Percentiles rank a stretch among this genome's conserved stretches.
Evolutionary conservation across 2,797 vertebrate genomes (phyloP).

Genomic region (Acanthurus tractus): DNA sequence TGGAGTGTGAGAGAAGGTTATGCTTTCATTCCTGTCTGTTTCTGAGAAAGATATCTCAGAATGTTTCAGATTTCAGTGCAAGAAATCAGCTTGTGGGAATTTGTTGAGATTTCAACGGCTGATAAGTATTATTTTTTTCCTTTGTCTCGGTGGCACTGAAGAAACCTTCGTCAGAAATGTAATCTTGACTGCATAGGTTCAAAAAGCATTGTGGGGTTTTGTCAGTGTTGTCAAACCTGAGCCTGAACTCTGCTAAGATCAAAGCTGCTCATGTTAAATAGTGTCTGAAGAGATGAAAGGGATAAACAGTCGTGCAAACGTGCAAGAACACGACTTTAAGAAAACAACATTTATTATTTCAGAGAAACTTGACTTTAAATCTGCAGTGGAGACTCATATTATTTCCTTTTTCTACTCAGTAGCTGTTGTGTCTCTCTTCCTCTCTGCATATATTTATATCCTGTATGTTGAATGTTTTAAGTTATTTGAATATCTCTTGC

Average conservation of each 20-base stretch:
- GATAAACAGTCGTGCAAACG: background rate
- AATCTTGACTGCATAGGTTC: background rate
- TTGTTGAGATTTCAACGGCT: slow-evolving; percentile 1
- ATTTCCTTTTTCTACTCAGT: no score
- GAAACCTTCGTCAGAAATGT: background rate
- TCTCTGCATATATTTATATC: no score
- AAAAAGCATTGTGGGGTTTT: background rate
- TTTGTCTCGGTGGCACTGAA: background rate
- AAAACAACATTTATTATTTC: no score
- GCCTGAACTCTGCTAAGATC: background rate
- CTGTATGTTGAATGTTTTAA: background rate
- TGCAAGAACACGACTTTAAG: background rate
- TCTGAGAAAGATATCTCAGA: slow-evolving; percentile 11
- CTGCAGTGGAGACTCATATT: no score
- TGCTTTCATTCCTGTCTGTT: slow-evolving; percentile 25
- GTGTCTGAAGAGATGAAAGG: background rate
- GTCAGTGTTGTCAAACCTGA: background rate
- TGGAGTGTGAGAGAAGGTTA: background rate
- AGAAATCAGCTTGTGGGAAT: background rate
- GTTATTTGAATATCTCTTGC: background rate
- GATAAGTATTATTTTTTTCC: background rate
- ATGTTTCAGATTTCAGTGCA: slow-evolving; percentile 9
- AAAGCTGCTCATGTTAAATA: no score
- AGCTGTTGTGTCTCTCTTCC: no score
- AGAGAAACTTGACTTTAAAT: no score